A percentile compares a stretch with the other conserved stretches of the same genome.
phyloP scores from a whole-genome alignment of 2,888 invertebrate genomes.

The Acanthosepion esculentum region DNA sequence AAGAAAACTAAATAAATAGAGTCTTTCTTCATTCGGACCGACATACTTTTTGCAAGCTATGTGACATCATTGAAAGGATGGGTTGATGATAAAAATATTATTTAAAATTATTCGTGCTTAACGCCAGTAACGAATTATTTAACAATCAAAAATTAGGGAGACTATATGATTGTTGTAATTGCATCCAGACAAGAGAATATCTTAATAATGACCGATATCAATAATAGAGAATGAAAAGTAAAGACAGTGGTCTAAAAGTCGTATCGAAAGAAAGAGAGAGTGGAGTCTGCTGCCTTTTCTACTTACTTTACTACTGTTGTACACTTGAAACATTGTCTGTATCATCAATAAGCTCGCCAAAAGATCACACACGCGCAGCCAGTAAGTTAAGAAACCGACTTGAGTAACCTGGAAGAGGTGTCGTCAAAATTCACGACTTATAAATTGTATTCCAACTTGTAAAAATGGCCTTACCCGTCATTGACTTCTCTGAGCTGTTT shows the following conservation, averaged over 20 bases:
- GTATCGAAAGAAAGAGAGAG: not conserved
- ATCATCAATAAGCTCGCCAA: not conserved
- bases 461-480: constrained; percentile 46
- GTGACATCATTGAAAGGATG: constrained; percentile 1
- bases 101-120: not conserved
- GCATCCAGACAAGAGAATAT: not conserved
- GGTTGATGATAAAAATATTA: constrained; percentile 25
- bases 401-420: not conserved
- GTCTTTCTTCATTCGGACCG: not conserved
- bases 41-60: constrained; percentile 22
- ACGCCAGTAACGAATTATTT: not conserved
- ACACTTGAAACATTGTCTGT: not conserved
- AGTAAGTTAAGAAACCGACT: not conserved
- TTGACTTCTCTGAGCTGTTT: constrained; percentile 44
- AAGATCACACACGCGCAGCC: not conserved
- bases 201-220: not conserved
- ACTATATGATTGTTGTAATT: not conserved
- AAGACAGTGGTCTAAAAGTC: constrained; percentile 1
- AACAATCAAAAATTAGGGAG: not conserved
- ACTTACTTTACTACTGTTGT: constrained; percentile 33
- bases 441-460: constrained; percentile 4
- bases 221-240: not conserved
- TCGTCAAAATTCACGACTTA: constrained; percentile 1
- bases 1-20: not conserved
- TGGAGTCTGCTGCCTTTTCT: not conserved